Evolutionary conservation across 1,140 invertebrate genomes (phyloP).

Genomic region (Drosophila bipectinata): DNA sequence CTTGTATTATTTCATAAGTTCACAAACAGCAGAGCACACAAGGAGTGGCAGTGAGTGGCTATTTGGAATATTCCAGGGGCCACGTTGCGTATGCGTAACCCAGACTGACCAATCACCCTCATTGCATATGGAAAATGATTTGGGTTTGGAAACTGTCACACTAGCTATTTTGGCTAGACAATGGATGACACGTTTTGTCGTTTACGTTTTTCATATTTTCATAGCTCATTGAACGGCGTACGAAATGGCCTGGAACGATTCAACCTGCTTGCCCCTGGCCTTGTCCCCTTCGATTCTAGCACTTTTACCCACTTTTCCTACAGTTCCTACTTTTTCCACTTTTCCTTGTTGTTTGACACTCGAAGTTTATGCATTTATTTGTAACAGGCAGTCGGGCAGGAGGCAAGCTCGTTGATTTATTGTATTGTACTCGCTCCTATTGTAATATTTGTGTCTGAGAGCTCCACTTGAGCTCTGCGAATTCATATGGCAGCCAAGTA

Average conservation of each 20-base stretch:
- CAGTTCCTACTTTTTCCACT: slow-evolving; percentile 3
- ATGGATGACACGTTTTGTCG: slow-evolving; percentile 39
- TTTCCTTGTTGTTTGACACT: slow-evolving; percentile 57
- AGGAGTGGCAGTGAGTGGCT: slow-evolving; percentile 11
- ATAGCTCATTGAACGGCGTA: slow-evolving; percentile 68
- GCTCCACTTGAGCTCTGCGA: slow-evolving; percentile 45
- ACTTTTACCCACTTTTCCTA: neutral
- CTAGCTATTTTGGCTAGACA: slow-evolving; percentile 16
- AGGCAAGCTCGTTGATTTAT: slow-evolving; percentile 62
- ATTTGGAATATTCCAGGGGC: slow-evolving; percentile 6
- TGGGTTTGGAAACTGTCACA: slow-evolving; percentile 8
- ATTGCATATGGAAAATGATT: slow-evolving; percentile 12
- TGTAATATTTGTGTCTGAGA: slow-evolving; percentile 65
- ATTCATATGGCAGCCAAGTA: slow-evolving; percentile 65
- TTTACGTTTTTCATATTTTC: slow-evolving; percentile 69
- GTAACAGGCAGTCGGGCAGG: slow-evolving; percentile 45
- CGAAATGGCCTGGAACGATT: slow-evolving; percentile 66
- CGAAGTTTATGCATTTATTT: slow-evolving; percentile 79
- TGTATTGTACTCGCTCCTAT: slow-evolving; percentile 63
- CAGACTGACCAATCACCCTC: slow-evolving; percentile 13
- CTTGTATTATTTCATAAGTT: slow-evolving; percentile 70
- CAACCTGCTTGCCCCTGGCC: slow-evolving; percentile 30
- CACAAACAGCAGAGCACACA: slow-evolving; percentile 8
- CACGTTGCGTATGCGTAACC: slow-evolving; percentile 65
- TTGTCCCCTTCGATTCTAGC: neutral